These are phyloP conservation scores for Melanotaenia parkinsoni DNA, from an alignment of 2,797 vertebrate genomes.

Conservation along the genomic window DNA sequence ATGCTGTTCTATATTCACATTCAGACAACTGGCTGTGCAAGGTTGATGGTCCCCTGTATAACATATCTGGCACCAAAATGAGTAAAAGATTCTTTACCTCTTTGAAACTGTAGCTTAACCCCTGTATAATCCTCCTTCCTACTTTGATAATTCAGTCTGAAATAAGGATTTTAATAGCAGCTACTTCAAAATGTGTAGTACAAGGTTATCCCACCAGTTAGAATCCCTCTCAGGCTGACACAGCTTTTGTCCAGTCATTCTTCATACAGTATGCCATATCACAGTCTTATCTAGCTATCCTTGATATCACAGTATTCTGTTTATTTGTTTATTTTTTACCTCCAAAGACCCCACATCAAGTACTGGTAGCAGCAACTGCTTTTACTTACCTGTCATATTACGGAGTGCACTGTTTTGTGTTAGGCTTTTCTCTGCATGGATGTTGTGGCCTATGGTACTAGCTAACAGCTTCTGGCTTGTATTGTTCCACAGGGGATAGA, in stretches of 20 bases:
- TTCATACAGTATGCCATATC: not conserved
- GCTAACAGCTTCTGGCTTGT: conserved; percentile 3
- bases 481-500: conserved; percentile 1
- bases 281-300: not conserved
- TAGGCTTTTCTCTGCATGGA: not conserved
- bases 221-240: not conserved
- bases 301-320: not conserved
- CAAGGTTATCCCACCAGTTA: not conserved
- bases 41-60: not conserved
- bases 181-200: not conserved
- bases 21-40: not conserved
- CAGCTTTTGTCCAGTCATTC: not conserved
- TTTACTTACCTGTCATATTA: conserved; percentile 56
- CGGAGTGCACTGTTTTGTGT: conserved; percentile 17
- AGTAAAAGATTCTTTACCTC: not conserved
- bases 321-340: no score
- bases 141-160: not conserved
- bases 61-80: not conserved
- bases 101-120: not conserved
- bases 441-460: not conserved
- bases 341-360: not conserved
- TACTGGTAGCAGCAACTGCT: not conserved
- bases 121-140: not conserved
- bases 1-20: not conserved
- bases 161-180: not conserved